phyloP scores from a whole-genome alignment of 2,113 vertebrate genomes.

The Mesocricetus auratus region DNA sequence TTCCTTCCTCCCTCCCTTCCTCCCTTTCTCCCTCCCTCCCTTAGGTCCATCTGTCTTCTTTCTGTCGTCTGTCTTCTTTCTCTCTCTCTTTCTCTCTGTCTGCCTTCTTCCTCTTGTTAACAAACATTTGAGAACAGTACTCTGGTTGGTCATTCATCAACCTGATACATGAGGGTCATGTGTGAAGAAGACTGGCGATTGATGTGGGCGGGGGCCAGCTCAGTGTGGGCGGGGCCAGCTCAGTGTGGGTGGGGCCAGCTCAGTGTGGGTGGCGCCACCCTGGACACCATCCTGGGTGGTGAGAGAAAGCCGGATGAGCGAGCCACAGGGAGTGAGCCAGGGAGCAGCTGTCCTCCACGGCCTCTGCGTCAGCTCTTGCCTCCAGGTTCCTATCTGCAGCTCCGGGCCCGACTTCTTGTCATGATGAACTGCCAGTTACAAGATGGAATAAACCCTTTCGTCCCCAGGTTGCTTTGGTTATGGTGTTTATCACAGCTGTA shows the following conservation, averaged over 20 bases:
- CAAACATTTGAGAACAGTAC: background rate
- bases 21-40: background rate
- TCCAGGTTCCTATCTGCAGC: background rate
- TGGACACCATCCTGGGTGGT: background rate
- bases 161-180: background rate
- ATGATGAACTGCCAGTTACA: background rate
- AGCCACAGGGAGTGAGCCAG: background rate
- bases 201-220: background rate
- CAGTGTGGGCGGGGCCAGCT: background rate
- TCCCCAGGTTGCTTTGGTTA: background rate
- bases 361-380: background rate
- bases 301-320: background rate
- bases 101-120: background rate
- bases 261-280: background rate
- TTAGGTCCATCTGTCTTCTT: too few relatives aligned
- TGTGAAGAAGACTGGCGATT: background rate
- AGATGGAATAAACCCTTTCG: background rate
- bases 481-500: background rate
- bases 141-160: background rate
- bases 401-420: background rate
- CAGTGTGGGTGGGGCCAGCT: background rate
- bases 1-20: background rate
- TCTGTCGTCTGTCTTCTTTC: too few relatives aligned
- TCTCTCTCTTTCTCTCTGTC: background rate
- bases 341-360: background rate